A percentile compares a stretch with the other conserved stretches of the same genome.
phyloP scores from a whole-genome alignment of 2,797 vertebrate species.

The Sebastes flavidus region DNA sequence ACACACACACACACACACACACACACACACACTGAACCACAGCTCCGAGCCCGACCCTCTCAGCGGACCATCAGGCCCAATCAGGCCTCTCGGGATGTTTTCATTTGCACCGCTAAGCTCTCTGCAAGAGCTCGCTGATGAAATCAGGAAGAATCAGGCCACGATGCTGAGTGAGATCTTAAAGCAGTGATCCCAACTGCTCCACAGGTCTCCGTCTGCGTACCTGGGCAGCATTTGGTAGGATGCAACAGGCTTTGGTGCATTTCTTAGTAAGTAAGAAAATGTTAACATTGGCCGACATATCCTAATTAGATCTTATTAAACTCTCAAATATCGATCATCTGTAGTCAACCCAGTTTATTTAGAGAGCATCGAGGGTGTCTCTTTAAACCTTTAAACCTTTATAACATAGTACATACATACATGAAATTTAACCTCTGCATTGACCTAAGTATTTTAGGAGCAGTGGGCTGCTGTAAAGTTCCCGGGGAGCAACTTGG shows the following conservation, averaged over 20 bases:
- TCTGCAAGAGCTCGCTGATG: conserved; percentile 50
- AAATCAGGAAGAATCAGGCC: conserved; percentile 48
- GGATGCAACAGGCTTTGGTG: neutral
- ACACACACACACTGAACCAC: conserved; percentile 11
- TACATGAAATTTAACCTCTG: too few species aligned
- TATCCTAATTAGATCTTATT: neutral
- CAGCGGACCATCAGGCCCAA: conserved; percentile 41
- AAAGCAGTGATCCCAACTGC: neutral
- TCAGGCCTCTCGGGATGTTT: conserved; percentile 50
- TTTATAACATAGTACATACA: too few species aligned
- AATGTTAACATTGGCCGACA: neutral
- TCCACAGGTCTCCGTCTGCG: neutral
- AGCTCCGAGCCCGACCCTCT: conserved; percentile 4
- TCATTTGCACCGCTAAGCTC: conserved; percentile 47
- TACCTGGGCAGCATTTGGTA: neutral
- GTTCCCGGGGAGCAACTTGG: too few species aligned
- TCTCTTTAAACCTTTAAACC: too few species aligned
- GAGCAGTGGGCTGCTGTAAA: too few species aligned
- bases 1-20: too few species aligned
- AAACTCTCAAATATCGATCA: neutral
- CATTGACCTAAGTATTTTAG: too few species aligned
- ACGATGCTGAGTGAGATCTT: neutral
- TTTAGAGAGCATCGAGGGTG: neutral
- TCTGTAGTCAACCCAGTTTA: neutral
- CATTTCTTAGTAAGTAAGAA: neutral